Evolutionary conservation across 1,140 invertebrate genomes (phyloP).

Genomic region (Ephestia elutella): DNA sequence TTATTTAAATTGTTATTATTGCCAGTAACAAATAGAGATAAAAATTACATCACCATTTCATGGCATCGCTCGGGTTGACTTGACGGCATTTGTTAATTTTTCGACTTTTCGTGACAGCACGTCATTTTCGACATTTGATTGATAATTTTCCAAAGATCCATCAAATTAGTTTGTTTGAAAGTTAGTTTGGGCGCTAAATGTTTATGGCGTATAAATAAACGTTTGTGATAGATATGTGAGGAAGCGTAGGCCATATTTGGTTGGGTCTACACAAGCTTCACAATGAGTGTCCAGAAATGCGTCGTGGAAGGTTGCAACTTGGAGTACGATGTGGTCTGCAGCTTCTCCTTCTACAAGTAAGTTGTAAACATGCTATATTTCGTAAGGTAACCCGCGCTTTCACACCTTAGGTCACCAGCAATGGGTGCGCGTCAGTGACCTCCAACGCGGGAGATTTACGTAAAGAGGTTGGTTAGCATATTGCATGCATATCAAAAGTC

Average conservation of each 20-base stretch:
- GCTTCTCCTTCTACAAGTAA: slow-evolving; percentile 72
- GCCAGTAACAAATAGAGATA: slow-evolving; percentile 35
- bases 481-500: slow-evolving; percentile 1
- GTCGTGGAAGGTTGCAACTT: slow-evolving; percentile 68
- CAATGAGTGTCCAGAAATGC: slow-evolving; percentile 61
- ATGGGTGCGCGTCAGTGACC: slow-evolving; percentile 3
- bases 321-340: slow-evolving; percentile 70
- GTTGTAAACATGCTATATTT: slow-evolving; percentile 21
- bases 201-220: slow-evolving; percentile 51
- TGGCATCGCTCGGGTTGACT: slow-evolving; percentile 52
- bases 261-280: slow-evolving; percentile 40
- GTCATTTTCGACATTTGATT: slow-evolving; percentile 74
- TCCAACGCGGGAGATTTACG: slow-evolving; percentile 6
- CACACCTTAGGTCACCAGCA: background rate
- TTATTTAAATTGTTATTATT: slow-evolving; percentile 29
- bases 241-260: slow-evolving; percentile 46
- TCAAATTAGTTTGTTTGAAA: slow-evolving; percentile 74
- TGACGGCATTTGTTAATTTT: slow-evolving; percentile 53
- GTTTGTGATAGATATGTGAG: slow-evolving; percentile 57
- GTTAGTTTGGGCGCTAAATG: slow-evolving; percentile 70
- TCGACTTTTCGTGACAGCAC: slow-evolving; percentile 73
- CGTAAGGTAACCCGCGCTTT: background rate
- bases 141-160: slow-evolving; percentile 72
- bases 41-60: slow-evolving; percentile 71
- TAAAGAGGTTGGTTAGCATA: slow-evolving; percentile 6